These are phyloP conservation scores for Muntiacus muntjak DNA, from an alignment of 2,113 vertebrate genomes.

Conservation along the genomic window DNA sequence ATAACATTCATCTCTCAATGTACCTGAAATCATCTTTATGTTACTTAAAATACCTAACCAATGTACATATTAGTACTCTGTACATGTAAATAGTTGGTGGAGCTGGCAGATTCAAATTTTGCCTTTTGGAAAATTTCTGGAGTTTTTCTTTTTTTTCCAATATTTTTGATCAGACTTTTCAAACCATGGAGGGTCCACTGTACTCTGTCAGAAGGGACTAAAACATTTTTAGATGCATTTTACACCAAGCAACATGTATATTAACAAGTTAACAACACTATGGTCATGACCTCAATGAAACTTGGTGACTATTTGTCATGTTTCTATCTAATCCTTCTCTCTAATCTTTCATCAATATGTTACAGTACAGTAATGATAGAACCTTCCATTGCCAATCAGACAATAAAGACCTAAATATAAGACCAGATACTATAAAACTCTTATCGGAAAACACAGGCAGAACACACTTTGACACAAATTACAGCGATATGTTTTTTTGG, in stretches of 20 bases:
- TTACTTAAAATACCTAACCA: neutral
- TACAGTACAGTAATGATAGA: neutral
- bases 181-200: neutral
- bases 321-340: neutral
- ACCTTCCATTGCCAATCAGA: neutral
- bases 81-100: neutral
- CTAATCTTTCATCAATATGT: neutral
- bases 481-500: neutral
- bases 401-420: neutral
- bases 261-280: neutral
- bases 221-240: neutral
- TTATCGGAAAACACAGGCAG: neutral
- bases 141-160: neutral
- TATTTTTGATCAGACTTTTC: neutral
- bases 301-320: neutral
- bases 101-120: neutral
- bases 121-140: neutral
- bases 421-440: neutral
- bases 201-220: neutral
- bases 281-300: neutral
- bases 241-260: rapidly evolving
- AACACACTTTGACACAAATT: neutral
- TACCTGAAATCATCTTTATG: neutral
- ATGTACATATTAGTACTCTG: neutral
- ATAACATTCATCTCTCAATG: neutral